phyloP scores from a whole-genome alignment of 2,888 invertebrate species.

The Diachrysia chrysitis region DNA sequence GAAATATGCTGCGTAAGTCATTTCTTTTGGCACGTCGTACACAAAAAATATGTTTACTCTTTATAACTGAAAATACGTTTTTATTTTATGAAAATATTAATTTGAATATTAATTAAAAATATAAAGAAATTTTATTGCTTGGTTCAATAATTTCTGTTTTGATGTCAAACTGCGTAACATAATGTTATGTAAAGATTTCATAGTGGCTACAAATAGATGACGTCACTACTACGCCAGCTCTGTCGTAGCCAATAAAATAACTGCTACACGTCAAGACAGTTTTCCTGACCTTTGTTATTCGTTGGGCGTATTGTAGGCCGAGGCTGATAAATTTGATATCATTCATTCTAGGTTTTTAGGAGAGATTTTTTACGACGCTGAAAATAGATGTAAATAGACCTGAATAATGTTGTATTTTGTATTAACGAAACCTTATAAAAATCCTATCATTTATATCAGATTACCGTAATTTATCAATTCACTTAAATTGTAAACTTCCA shows the following conservation, averaged over 20 bases:
- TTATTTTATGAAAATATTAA: slow-evolving; percentile 2
- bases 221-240: neutral
- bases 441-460: too few species aligned
- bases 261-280: neutral
- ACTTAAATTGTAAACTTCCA: too few species aligned
- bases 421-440: too few species aligned
- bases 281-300: slow-evolving; percentile 1
- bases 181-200: neutral
- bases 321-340: neutral
- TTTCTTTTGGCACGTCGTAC: slow-evolving; percentile 1
- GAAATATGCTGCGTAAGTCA: slow-evolving; percentile 6
- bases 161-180: neutral
- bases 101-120: neutral
- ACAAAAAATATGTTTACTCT: slow-evolving; percentile 2
- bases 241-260: neutral
- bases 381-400: too few species aligned
- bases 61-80: slow-evolving; percentile 1
- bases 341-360: neutral
- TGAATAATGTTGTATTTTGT: too few species aligned
- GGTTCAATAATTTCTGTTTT: neutral
- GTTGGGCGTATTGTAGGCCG: neutral
- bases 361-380: neutral
- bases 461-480: too few species aligned
- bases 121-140: neutral
- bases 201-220: neutral